Evolutionary conservation across 53 echinoderm and acorn worm species (phyloP), one percentile per base, ranked within the genome.

Genomic region (Echinarachnius parma): DNA sequence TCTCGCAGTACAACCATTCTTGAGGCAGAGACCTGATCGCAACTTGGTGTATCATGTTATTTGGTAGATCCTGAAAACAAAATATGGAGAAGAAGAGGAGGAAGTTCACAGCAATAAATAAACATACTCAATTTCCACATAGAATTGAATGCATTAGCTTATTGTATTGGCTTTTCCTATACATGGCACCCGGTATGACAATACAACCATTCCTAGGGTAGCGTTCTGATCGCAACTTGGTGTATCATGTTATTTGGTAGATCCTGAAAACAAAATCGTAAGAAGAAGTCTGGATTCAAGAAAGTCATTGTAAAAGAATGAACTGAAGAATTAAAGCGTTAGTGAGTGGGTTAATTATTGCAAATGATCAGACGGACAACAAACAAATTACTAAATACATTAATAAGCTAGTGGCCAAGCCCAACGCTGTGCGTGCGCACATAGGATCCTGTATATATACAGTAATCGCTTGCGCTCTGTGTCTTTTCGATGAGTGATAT

Each of bases 1-100:
- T 94, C 53, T 94, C 95, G 67, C 95, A 94, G 90, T 90, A 94
- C 15, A 94, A 64, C 95, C 95, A 94, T 32, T 94, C 95, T 76
- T 94, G 95, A 14, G 95, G 95, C 62, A 94, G 57, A 33, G 87
- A 79, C 28, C 86, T 70, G 59, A 94, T 94, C 25, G 89, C 88
- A 0, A 94, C 95, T 46, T 94, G 95, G 48, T 94, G 95, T 46
- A 94, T 94, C 95, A 94, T 94, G 60, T 94, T 94, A 48, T 94
- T 94, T 0, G 95, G 95, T 33, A 94, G 75, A 60, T 94, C 95
- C 87, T 89, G 61, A 1, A 75, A 55, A 29, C 53, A 7, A 74
- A 15, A 58, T n/a, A n/a, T n/a, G 1, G 1, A 29, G 33, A 59
- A 14, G 23, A 61, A 33, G 35, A 57, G 7, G 7, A 39, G 42